Conservation (phyloP, 2,888 invertebrate species). For the Hypercompe scribonia region DNA sequence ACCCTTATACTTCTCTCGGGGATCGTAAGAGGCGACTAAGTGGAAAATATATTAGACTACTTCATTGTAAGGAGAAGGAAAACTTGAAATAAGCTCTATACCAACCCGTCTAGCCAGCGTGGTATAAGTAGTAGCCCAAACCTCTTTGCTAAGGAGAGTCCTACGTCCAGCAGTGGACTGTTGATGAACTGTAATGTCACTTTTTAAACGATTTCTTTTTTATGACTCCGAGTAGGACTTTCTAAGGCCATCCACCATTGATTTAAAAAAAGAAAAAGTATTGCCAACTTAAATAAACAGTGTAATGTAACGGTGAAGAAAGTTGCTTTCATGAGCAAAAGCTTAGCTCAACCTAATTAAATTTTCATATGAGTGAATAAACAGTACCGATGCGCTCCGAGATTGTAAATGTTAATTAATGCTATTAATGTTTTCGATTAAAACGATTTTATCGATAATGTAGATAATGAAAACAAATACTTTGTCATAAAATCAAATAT, state of each 20-base stretch:
- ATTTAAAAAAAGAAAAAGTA: no score
- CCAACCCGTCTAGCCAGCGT: no score
- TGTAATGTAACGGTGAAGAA: slow-evolving; percentile 51
- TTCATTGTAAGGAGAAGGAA: no score
- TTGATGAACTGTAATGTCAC: no score
- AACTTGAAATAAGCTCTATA: no score
- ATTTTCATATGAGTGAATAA: slow-evolving; percentile 43
- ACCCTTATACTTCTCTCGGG: no score
- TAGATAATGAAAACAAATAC: background rate
- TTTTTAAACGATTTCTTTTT: background rate
- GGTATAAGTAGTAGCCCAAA: no score
- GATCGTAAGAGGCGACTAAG: no score
- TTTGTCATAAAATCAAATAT: background rate
- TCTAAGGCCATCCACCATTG: background rate
- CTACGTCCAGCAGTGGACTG: no score
- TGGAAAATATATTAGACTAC: no score
- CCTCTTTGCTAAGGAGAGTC: no score
- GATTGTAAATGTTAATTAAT: slow-evolving; percentile 16
- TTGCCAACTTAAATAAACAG: slow-evolving; percentile 44
- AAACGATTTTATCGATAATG: slow-evolving; percentile 14
- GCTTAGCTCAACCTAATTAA: slow-evolving; percentile 38
- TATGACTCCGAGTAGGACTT: background rate
- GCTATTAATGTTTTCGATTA: slow-evolving; percentile 20
- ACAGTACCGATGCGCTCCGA: slow-evolving; percentile 15
- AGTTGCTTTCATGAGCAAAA: slow-evolving; percentile 45